Conservation (phyloP, 1,140 invertebrate species). For the Megalonaias nervosa region DNA sequence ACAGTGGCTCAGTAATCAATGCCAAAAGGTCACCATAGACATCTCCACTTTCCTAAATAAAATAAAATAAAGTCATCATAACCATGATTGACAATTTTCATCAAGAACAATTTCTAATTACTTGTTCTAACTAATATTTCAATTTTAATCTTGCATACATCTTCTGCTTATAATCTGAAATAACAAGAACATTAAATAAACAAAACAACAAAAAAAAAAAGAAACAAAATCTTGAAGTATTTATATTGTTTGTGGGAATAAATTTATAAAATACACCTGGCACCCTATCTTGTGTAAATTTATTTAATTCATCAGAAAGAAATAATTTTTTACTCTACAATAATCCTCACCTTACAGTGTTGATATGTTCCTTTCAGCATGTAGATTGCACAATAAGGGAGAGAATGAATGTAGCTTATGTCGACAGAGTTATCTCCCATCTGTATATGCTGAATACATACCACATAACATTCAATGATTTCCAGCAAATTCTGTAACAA, state of each 20-base stretch:
- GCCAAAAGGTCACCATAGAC: slow-evolving; percentile 52
- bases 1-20: slow-evolving; percentile 47
- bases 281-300: neutral
- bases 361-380: slow-evolving; percentile 29
- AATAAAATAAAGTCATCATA: neutral
- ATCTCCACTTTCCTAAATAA: slow-evolving; percentile 50
- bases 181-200: neutral
- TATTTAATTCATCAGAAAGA: neutral
- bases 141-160: neutral
- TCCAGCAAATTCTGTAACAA: slow-evolving; percentile 21
- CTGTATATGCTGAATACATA: slow-evolving; percentile 18
- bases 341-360: slow-evolving; percentile 28
- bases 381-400: slow-evolving; percentile 25
- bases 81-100: neutral
- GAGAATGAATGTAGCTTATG: slow-evolving; percentile 13
- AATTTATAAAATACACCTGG: neutral
- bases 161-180: neutral
- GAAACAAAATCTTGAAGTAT: neutral
- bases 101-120: neutral
- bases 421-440: neutral
- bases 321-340: neutral
- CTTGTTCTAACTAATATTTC: neutral
- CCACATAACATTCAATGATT: slow-evolving; percentile 16
- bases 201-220: neutral
- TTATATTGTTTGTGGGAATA: neutral